A percentile compares a stretch with the other conserved stretches of the same genome.
These are phyloP conservation scores for Raja brachyura DNA, from an alignment of 2,113 vertebrate genomes.

Conservation along the genomic window DNA sequence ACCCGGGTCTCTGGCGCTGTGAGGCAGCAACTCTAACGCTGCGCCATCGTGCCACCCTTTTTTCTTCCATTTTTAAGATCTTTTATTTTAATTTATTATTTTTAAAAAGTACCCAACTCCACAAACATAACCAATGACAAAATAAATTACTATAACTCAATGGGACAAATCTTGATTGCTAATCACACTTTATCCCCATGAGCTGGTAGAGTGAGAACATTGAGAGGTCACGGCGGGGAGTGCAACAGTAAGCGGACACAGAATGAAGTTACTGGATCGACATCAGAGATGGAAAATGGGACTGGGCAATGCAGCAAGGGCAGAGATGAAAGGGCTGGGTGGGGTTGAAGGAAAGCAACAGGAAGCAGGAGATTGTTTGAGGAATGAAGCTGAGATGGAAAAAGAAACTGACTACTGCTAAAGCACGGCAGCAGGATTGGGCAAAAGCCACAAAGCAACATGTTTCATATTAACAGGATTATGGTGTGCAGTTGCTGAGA, in stretches of 20 bases:
- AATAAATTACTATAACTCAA: too few relatives aligned
- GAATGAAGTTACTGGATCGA: not conserved
- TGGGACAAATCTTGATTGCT: too few relatives aligned
- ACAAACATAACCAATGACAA: too few relatives aligned
- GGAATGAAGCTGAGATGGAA: not conserved
- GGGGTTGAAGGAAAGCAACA: not conserved
- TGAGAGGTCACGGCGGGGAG: not conserved
- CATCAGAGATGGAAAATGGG: not conserved
- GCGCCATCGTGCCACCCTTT: too few relatives aligned
- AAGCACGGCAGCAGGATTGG: not conserved
- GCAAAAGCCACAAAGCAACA: not conserved
- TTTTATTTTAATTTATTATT: too few relatives aligned
- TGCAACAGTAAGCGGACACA: not conserved
- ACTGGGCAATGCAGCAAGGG: not conserved
- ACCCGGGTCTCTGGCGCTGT: too few relatives aligned
- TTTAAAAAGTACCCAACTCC: too few relatives aligned
- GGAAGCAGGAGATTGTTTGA: not conserved
- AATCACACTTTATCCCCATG: too few relatives aligned
- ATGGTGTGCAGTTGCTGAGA: not conserved
- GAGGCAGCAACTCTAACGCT: too few relatives aligned
- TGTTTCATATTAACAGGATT: not conserved
- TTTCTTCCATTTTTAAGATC: too few relatives aligned
- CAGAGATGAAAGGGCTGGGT: not conserved
- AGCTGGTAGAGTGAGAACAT: not conserved
- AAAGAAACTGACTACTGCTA: not conserved